Evolutionary conservation across 53 echinoderm and acorn worm genomes (phyloP).

Genomic region (Astropecten irregularis): DNA sequence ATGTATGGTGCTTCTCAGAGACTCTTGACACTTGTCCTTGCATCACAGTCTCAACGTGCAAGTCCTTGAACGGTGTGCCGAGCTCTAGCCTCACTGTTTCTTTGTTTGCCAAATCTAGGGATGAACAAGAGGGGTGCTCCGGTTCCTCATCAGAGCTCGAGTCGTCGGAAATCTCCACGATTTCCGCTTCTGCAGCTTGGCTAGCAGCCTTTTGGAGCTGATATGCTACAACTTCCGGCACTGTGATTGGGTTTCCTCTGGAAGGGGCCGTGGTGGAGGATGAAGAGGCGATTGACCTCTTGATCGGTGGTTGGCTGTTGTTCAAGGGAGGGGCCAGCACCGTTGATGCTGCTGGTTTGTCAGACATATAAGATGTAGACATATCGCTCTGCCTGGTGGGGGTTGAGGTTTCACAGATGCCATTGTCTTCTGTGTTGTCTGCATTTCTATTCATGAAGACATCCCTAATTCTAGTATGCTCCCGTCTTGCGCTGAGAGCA

Average conservation of each 20-base stretch:
- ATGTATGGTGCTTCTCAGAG: constrained; percentile 12
- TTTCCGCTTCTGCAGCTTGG: not conserved
- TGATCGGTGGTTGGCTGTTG: not conserved
- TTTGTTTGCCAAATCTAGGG: not conserved
- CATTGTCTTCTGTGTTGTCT: not conserved
- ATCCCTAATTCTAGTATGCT: not conserved
- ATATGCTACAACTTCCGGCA: not conserved
- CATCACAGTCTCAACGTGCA: constrained; percentile 22
- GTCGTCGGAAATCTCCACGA: constrained; percentile 1
- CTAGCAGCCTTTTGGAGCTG: not conserved
- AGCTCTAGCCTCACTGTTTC: not conserved
- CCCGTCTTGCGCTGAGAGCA: not conserved
- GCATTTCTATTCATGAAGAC: not conserved
- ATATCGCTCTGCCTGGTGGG: not conserved
- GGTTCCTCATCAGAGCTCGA: constrained; percentile 9
- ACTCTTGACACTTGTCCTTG: constrained; percentile 9
- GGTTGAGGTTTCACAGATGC: no score
- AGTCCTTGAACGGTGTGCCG: constrained; percentile 7
- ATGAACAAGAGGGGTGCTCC: not conserved
- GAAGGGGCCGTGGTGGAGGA: not conserved
- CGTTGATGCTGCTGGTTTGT: no score
- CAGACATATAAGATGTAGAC: no score
- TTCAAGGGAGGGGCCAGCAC: no score
- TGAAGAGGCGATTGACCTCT: not conserved
- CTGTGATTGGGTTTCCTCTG: not conserved